Conservation (phyloP, 2,797 vertebrate species). For the Artibeus lituratus region DNA sequence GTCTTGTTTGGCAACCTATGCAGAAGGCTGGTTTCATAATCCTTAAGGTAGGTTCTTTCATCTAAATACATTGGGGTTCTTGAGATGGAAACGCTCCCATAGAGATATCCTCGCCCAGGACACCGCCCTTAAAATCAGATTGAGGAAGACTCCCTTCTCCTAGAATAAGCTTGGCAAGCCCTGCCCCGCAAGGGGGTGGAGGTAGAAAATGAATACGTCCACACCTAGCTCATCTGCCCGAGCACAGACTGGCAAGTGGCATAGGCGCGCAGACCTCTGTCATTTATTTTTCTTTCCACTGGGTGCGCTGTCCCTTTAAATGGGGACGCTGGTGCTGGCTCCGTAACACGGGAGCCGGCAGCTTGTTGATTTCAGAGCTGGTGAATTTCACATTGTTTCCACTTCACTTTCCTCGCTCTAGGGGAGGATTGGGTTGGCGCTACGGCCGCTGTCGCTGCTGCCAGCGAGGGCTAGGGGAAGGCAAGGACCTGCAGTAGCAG, state of each 20-base stretch:
- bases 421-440: neutral
- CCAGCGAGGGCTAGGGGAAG: neutral
- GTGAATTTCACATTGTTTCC: conserved; percentile 76
- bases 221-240: conserved; percentile 6
- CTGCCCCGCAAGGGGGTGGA: neutral
- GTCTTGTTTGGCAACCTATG: neutral
- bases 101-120: conserved; percentile 15
- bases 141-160: conserved; percentile 1
- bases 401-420: conserved; percentile 62
- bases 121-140: conserved; percentile 50
- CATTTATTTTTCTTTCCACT: conserved; percentile 55
- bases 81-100: neutral
- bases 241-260: conserved; percentile 26
- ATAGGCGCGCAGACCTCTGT: conserved; percentile 41
- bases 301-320: conserved; percentile 78
- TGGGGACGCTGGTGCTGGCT: conserved; percentile 57
- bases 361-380: conserved; percentile 80
- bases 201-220: neutral
- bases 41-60: neutral
- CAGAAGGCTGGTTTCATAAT: neutral
- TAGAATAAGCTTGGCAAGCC: conserved; percentile 18
- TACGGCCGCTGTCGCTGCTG: neutral
- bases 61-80: conserved; percentile 21
- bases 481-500: conserved; percentile 18
- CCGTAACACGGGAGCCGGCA: conserved; percentile 57